Evolutionary conservation across 2,888 invertebrate genomes (phyloP).

Genomic region (Nesidiocoris tenuis): DNA sequence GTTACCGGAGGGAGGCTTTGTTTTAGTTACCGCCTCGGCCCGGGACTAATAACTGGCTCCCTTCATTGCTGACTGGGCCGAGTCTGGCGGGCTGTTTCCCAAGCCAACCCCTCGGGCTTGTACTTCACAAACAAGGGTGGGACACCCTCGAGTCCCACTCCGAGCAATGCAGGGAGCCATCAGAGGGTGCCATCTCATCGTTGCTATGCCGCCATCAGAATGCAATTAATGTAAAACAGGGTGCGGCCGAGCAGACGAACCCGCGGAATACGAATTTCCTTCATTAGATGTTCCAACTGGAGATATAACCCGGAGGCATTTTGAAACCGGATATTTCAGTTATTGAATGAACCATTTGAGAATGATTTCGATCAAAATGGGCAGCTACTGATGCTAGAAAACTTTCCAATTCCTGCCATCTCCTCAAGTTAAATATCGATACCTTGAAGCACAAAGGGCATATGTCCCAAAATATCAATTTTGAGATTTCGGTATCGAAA

Average conservation of each 20-base stretch:
- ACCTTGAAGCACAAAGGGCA: too few species aligned
- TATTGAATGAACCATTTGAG: too few species aligned
- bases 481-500: too few species aligned
- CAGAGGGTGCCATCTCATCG: constrained; percentile 27
- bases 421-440: too few species aligned
- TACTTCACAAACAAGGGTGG: not conserved
- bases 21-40: not conserved
- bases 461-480: too few species aligned
- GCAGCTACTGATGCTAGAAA: too few species aligned
- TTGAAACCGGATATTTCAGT: too few species aligned
- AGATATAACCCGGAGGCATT: too few species aligned
- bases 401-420: too few species aligned
- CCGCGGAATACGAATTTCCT: constrained; percentile 34
- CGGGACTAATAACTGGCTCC: not conserved
- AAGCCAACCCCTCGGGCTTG: not conserved
- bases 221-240: constrained; percentile 41
- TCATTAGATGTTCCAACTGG: constrained; percentile 17
- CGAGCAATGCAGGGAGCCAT: not conserved
- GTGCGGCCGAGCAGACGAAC: constrained; percentile 25
- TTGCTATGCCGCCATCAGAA: constrained; percentile 29
- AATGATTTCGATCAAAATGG: too few species aligned
- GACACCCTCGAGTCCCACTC: not conserved
- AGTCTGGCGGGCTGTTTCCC: not conserved
- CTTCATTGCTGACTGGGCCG: not conserved
- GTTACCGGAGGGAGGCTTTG: not conserved